Percentiles rank a stretch among this genome's conserved stretches.
Conservation (phyloP, 1,140 invertebrate species). For the Bombus pascuorum region DNA sequence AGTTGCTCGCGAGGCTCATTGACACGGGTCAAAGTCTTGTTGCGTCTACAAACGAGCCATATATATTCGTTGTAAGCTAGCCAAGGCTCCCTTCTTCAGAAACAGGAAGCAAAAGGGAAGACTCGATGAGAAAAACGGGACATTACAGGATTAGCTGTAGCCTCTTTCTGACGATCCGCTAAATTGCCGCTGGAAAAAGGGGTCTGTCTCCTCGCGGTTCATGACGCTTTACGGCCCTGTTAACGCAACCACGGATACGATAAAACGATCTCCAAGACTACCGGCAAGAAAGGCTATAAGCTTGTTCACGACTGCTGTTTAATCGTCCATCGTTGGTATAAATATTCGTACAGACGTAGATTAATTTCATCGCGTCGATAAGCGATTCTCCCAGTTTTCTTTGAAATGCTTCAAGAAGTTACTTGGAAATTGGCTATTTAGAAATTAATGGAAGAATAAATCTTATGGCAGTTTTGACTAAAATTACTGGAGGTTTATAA, state of each 20-base stretch:
- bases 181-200: not conserved
- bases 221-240: not conserved
- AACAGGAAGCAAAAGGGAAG: not conserved
- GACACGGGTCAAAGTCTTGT: conserved; percentile 68
- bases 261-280: too few species aligned
- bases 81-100: not conserved
- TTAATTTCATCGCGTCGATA: not conserved
- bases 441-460: too few species aligned
- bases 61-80: not conserved
- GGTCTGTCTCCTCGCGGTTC: not conserved
- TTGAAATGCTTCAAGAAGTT: not conserved
- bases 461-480: too few species aligned
- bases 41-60: conserved; percentile 36
- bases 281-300: too few species aligned
- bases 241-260: not conserved
- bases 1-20: conserved; percentile 63
- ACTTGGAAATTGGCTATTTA: too few species aligned
- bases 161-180: not conserved
- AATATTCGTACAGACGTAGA: not conserved
- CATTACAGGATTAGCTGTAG: not conserved
- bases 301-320: too few species aligned
- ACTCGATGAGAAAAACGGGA: not conserved
- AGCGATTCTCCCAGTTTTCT: not conserved
- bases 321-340: not conserved
- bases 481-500: not conserved